A percentile compares a stretch with the other conserved stretches of the same genome.
These are phyloP conservation scores for Parnassius apollo DNA, from an alignment of 2,888 invertebrate species.

Conservation along the genomic window DNA sequence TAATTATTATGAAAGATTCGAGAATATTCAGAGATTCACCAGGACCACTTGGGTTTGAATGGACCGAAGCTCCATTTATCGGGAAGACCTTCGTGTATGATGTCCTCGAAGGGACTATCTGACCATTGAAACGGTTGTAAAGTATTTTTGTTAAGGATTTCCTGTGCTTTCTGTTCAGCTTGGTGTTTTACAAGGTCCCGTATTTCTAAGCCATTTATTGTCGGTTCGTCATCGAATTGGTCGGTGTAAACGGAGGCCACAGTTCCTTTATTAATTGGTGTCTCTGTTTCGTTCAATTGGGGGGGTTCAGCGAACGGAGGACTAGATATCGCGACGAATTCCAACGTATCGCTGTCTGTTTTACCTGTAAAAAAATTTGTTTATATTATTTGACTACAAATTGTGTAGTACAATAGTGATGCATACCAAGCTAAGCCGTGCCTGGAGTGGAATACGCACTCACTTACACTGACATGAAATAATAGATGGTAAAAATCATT, in stretches of 20 bases:
- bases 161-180: slow-evolving; percentile 57
- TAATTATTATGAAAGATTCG: slow-evolving; percentile 26
- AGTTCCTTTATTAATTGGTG: slow-evolving; percentile 63
- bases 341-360: slow-evolving; percentile 37
- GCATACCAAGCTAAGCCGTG: too few species aligned
- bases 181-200: slow-evolving; percentile 64
- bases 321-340: slow-evolving; percentile 63
- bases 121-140: slow-evolving; percentile 88
- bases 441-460: too few species aligned
- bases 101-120: slow-evolving; percentile 81
- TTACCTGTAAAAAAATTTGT: slow-evolving; percentile 35
- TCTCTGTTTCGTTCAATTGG: slow-evolving; percentile 40
- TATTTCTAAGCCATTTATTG: slow-evolving; percentile 61
- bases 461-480: too few species aligned
- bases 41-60: slow-evolving; percentile 81
- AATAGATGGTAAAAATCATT: too few species aligned
- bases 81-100: slow-evolving; percentile 86
- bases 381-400: too few species aligned
- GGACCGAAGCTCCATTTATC: slow-evolving; percentile 87
- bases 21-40: slow-evolving; percentile 61
- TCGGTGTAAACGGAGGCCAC: slow-evolving; percentile 67
- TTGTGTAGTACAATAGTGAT: too few species aligned
- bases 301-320: slow-evolving; percentile 60
- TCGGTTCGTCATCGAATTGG: slow-evolving; percentile 63
- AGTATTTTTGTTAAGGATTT: slow-evolving; percentile 55